A percentile compares a stretch with the other conserved stretches of the same genome.
These are phyloP conservation scores for Onthophagus sagittarius DNA, from an alignment of 2,888 invertebrate genomes.

Conservation along the genomic window DNA sequence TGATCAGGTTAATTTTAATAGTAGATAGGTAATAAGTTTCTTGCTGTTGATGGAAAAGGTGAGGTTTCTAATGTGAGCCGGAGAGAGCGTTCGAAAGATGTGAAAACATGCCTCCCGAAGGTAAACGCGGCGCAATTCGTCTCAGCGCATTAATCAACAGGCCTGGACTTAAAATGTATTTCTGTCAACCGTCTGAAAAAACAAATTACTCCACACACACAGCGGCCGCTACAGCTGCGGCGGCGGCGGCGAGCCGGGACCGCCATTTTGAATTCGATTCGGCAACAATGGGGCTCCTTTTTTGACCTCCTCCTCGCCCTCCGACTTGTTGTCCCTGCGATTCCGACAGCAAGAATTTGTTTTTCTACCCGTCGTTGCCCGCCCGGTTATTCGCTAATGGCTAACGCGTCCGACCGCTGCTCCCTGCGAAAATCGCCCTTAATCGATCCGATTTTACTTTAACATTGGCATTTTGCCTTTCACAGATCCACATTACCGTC, in stretches of 20 bases:
- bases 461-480: slow-evolving; percentile 43
- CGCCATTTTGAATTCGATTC: slow-evolving; percentile 47
- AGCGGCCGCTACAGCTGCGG: slow-evolving; percentile 39
- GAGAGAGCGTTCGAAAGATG: slow-evolving; percentile 19
- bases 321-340: slow-evolving; percentile 35
- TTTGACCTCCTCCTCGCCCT: slow-evolving; percentile 30
- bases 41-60: background rate
- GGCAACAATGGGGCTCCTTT: slow-evolving; percentile 43
- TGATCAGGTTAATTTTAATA: background rate
- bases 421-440: background rate
- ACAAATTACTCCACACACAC: slow-evolving; percentile 45
- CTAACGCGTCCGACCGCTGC: background rate
- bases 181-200: slow-evolving; percentile 44
- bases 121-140: slow-evolving; percentile 41
- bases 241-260: slow-evolving; percentile 40
- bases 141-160: slow-evolving; percentile 44
- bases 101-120: slow-evolving; percentile 38
- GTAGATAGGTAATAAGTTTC: background rate
- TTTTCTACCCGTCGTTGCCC: slow-evolving; percentile 34
- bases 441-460: background rate
- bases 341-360: slow-evolving; percentile 41
- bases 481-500: slow-evolving; percentile 79
- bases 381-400: background rate
- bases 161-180: slow-evolving; percentile 43
- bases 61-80: background rate